A percentile compares a stretch with the other conserved stretches of the same genome.
phyloP scores from a whole-genome alignment of 2,797 vertebrate genomes.

The Bufotes viridis region DNA sequence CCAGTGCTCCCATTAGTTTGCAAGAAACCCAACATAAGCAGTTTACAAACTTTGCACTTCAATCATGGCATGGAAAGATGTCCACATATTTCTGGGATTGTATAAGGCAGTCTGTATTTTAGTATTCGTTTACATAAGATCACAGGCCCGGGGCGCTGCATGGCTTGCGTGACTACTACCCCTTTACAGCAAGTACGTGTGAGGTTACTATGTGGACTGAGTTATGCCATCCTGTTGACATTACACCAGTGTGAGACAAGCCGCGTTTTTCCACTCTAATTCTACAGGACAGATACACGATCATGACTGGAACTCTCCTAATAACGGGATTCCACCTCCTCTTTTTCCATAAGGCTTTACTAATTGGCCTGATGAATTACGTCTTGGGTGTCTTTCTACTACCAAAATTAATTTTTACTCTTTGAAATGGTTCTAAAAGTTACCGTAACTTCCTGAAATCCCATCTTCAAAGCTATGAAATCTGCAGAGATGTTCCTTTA shows the following conservation, averaged over 20 bases:
- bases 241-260: conserved; percentile 22
- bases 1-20: not conserved
- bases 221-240: not conserved
- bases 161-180: not conserved
- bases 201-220: not conserved
- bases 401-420: not conserved
- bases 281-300: not conserved
- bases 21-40: conserved; percentile 3
- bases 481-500: not conserved
- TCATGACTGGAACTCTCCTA: not conserved
- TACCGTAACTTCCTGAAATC: not conserved
- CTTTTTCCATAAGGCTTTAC: not conserved
- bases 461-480: not conserved
- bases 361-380: not conserved
- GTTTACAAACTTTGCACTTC: not conserved
- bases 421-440: not conserved
- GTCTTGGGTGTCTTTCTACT: not conserved
- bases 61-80: conserved; percentile 17
- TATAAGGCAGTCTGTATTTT: conserved; percentile 15
- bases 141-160: not conserved
- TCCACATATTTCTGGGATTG: conserved; percentile 11
- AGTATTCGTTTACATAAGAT: conserved; percentile 20
- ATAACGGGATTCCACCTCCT: not conserved
- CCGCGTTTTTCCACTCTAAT: not conserved
- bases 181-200: not conserved